Percentiles rank a stretch among this genome's conserved stretches.
phyloP scores from a whole-genome alignment of 2,888 invertebrate species.

The Spilosoma lubricipeda region DNA sequence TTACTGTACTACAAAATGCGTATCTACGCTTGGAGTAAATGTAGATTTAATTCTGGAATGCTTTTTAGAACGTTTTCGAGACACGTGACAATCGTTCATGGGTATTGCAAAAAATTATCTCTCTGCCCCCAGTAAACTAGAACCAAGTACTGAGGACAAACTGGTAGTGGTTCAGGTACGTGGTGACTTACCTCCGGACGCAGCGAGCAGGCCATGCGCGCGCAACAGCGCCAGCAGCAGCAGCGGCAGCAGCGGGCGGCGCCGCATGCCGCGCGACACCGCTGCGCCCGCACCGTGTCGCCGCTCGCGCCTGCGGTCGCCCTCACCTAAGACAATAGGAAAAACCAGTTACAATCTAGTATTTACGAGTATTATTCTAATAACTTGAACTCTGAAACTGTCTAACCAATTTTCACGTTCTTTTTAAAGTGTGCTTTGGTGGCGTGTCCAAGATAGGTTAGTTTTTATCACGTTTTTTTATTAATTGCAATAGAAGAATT shows the following conservation, averaged over 20 bases:
- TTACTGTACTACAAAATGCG: not conserved
- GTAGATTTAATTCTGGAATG: not conserved
- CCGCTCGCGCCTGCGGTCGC: constrained; percentile 77
- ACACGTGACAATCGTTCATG: no score
- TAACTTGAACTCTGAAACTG: no score
- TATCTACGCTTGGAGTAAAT: not conserved
- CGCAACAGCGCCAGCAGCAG: constrained; percentile 83
- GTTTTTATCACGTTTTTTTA: no score
- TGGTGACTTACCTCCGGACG: constrained; percentile 74
- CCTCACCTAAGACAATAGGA: constrained; percentile 75
- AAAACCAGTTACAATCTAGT: no score
- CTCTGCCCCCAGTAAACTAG: not conserved
- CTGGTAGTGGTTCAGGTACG: not conserved
- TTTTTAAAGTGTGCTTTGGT: no score
- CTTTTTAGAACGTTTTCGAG: no score
- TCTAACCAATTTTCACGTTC: no score
- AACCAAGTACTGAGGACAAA: not conserved
- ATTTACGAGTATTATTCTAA: no score
- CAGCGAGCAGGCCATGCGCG: constrained; percentile 85
- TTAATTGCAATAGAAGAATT: no score
- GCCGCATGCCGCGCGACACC: constrained; percentile 84
- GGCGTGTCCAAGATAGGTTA: no score
- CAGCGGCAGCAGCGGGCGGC: constrained; percentile 84
- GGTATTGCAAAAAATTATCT: no score
- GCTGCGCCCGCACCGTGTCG: constrained; percentile 79